These are phyloP conservation scores for Frankliniella intonsa DNA, from an alignment of 2,888 invertebrate species.

Conservation along the genomic window DNA sequence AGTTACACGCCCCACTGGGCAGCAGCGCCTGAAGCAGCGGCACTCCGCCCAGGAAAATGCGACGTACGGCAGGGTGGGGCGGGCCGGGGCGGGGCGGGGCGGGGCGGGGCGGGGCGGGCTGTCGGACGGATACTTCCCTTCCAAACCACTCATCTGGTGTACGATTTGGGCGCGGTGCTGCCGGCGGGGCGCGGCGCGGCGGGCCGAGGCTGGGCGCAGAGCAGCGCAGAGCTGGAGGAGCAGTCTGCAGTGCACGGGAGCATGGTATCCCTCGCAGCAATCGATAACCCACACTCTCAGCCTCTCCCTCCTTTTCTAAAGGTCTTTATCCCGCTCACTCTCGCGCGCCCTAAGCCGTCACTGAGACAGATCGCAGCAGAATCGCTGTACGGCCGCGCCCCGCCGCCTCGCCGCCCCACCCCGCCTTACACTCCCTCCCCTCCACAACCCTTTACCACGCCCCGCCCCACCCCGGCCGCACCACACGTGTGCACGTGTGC, in stretches of 20 bases:
- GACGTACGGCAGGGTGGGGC: too few relatives aligned
- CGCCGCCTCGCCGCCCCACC: not conserved
- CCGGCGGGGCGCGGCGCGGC: not conserved
- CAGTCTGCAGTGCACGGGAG: not conserved
- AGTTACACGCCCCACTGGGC: slow-evolving; percentile 12
- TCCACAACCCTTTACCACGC: not conserved
- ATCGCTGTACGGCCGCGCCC: too few relatives aligned
- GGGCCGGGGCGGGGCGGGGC: not conserved
- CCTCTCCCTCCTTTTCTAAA: not conserved
- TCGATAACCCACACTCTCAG: not conserved
- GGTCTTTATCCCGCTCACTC: not conserved
- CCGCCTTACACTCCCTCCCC: not conserved
- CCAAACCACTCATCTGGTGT: too few relatives aligned
- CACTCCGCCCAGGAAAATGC: too few relatives aligned
- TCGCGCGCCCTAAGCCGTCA: not conserved
- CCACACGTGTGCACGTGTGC: not conserved
- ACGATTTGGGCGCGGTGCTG: too few relatives aligned
- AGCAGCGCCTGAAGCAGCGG: not conserved
- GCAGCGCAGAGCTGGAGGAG: not conserved
- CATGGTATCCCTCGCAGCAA: not conserved
- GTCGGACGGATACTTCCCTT: too few relatives aligned
- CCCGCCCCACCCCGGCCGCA: not conserved
- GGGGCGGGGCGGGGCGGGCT: not conserved
- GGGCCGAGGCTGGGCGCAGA: not conserved
- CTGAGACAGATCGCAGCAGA: too few relatives aligned